Base-by-base conservation (phyloP, 1,140 invertebrate genomes). In the Pseudomyrmex gracilis region DNA sequence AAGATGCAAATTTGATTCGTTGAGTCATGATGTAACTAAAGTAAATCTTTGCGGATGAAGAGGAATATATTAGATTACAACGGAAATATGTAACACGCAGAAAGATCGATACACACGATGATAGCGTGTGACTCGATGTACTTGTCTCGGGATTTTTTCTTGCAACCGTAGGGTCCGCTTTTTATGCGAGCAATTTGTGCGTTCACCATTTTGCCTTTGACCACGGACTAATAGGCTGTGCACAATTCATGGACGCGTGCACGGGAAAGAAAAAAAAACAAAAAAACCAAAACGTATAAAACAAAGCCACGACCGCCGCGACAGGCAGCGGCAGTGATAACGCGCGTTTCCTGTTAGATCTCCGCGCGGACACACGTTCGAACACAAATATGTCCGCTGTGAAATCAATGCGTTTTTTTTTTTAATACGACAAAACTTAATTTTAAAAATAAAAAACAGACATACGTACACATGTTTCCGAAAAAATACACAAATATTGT, bases 121-220 rank as follows among this genome's bases (percentile, higher is more conserved):
- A 70, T 47, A 24, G 20, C n/a, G 20, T 1, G 0, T 34, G 53
- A 8, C 43, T 78, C 20, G 22, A 57, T 13, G 34, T 45, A 9
- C 13, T 7, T 9, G 24, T 77, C 34, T 47, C 10, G 15, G 34
- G 43, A 70, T 80, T 80, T 12, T 43, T 60, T 80, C 64, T n/a
- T 13, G 55, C 7, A 70, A 70, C 58, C 43, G 70, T 13, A 15
- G n/a, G 53, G 51, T 47, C 76, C 24, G 60, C 51, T 64, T 83
- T 87, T 87, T 82, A 73, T 73, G 84, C 76, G 70, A 68, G 55
- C 86, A 87, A 85, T 85, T 76, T 82, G 66, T 60, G 51, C 51
- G 58, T 84, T 76, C 73, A 67, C 83, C 84, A 82, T 82, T 85
- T 87, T 88, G 71, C 61, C 76, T 86, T 89, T 89, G 88, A 87